Evolutionary conservation across 2,797 vertebrate genomes (phyloP).

Genomic region (Clarias fuscus): DNA sequence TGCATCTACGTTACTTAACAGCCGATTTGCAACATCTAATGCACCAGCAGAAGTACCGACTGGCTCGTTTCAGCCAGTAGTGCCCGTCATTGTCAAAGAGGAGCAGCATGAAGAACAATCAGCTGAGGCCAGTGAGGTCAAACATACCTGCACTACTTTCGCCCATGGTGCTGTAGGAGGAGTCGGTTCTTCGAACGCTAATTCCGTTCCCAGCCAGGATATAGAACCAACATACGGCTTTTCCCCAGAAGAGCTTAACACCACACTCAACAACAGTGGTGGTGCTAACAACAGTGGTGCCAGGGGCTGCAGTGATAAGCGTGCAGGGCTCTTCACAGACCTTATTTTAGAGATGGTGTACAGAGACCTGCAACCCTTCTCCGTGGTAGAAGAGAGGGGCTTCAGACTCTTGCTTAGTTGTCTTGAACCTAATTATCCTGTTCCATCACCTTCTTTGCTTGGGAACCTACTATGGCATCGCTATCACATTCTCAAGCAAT

Average conservation of each 20-base stretch:
- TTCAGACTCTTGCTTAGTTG: constrained; percentile 68
- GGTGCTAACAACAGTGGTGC: constrained; percentile 34
- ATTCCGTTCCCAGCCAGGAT: constrained; percentile 30
- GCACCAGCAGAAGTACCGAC: constrained; percentile 26
- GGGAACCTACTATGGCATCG: constrained; percentile 64
- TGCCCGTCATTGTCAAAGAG: constrained; percentile 60
- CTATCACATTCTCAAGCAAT: constrained; percentile 63
- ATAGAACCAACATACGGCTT: constrained; percentile 54
- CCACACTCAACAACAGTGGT: constrained; percentile 40
- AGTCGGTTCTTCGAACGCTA: constrained; percentile 36
- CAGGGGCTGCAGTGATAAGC: constrained; percentile 57
- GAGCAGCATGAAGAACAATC: constrained; percentile 56
- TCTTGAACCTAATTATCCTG: constrained; percentile 63
- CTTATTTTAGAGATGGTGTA: constrained; percentile 70
- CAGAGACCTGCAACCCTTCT: constrained; percentile 69
- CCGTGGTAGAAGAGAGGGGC: constrained; percentile 68
- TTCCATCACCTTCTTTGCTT: constrained; percentile 63
- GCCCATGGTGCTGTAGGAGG: constrained; percentile 35
- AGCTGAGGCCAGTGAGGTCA: constrained; percentile 48
- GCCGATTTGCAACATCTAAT: constrained; percentile 32
- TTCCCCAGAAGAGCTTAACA: constrained; percentile 44
- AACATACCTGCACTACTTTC: constrained; percentile 52
- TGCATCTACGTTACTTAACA: constrained; percentile 46
- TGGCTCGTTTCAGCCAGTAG: constrained; percentile 48
- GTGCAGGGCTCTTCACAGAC: constrained; percentile 61